Evolutionary conservation across 2,797 vertebrate genomes (phyloP).

Genomic region (Melanotaenia pygmaea): DNA sequence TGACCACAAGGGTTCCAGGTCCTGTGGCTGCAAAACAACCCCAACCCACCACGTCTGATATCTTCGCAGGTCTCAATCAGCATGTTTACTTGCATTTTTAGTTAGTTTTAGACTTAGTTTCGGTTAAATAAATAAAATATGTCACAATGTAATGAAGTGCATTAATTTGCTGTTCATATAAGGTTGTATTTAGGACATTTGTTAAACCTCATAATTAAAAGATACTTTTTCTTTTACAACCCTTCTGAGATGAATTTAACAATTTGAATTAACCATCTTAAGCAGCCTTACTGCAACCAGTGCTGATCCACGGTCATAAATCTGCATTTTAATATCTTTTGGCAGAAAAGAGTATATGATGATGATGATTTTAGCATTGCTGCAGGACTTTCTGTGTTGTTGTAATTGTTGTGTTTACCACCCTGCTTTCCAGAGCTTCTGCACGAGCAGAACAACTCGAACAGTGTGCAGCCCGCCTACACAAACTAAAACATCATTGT

Average conservation of each 20-base stretch:
- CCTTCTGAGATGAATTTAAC: not conserved
- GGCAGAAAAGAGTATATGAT: slow-evolving; percentile 30
- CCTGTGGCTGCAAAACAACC: no score
- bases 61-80: no score
- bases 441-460: slow-evolving; percentile 12
- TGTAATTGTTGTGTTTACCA: slow-evolving; percentile 38
- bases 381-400: slow-evolving; percentile 30
- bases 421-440: slow-evolving; percentile 25
- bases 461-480: not conserved
- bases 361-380: slow-evolving; percentile 32
- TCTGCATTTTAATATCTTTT: slow-evolving; percentile 17
- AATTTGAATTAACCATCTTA: slow-evolving; percentile 8
- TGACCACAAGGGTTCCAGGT: no score
- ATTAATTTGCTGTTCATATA: not conserved
- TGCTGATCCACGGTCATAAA: slow-evolving; percentile 25
- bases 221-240: not conserved
- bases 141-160: not conserved
- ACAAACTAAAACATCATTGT: slow-evolving; percentile 19
- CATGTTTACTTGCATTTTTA: no score
- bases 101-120: not conserved
- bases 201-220: not conserved
- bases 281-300: slow-evolving; percentile 12
- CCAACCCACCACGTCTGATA: no score
- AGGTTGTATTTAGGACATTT: not conserved
- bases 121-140: not conserved